Evolutionary conservation across 2,888 invertebrate species (phyloP).

Genomic region (Rugalucina vietnamica): DNA sequence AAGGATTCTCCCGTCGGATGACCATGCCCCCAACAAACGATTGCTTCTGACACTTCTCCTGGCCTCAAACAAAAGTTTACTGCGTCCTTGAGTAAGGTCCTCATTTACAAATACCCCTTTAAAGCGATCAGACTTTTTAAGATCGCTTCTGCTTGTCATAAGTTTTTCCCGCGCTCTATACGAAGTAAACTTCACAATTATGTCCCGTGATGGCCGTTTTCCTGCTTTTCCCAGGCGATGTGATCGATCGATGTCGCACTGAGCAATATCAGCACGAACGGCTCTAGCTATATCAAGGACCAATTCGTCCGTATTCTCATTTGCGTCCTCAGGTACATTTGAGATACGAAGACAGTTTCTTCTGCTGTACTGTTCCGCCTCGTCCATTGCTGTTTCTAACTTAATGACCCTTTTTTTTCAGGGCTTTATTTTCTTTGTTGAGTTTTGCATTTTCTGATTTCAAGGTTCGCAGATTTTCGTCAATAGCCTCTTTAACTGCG

Average conservation of each 20-base stretch:
- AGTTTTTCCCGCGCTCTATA: constrained; percentile 11
- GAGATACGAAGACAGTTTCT: constrained; percentile 8
- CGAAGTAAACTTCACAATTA: constrained; percentile 16
- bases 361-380: not conserved
- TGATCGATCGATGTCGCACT: not conserved
- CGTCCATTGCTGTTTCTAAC: not conserved
- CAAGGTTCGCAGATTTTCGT: not conserved
- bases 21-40: not conserved
- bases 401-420: not conserved
- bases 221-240: constrained; percentile 17
- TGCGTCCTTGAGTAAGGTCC: constrained; percentile 11
- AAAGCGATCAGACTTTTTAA: not conserved
- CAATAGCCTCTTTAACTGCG: not conserved
- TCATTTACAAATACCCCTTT: constrained; percentile 8
- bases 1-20: constrained; percentile 9
- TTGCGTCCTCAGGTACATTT: not conserved
- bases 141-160: not conserved
- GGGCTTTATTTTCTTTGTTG: not conserved
- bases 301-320: not conserved
- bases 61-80: not conserved
- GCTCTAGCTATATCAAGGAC: not conserved
- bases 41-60: constrained; percentile 13
- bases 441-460: not conserved
- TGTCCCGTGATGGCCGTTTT: not conserved
- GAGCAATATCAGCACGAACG: not conserved